These are phyloP conservation scores for Platycheirus albimanus DNA, from an alignment of 2,888 invertebrate species.

Conservation along the genomic window DNA sequence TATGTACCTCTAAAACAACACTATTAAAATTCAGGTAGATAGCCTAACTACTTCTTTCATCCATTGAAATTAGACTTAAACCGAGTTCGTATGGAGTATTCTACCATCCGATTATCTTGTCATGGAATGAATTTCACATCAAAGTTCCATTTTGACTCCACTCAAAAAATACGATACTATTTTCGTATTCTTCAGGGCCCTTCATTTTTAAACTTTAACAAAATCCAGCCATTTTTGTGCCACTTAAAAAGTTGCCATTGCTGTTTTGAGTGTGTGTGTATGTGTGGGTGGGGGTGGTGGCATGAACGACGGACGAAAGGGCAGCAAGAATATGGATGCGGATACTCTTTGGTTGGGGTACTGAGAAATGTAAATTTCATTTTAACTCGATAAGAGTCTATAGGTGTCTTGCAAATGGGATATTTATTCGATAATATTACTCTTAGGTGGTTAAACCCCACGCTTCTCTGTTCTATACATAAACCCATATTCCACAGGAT, in stretches of 20 bases:
- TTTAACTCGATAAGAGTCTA: conserved; percentile 74
- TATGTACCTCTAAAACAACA: too few species aligned
- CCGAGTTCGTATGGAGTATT: too few species aligned
- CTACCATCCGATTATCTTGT: too few species aligned
- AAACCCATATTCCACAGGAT: conserved; percentile 68
- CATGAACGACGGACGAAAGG: conserved; percentile 43
- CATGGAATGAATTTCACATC: too few species aligned
- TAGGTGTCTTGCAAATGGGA: conserved; percentile 73
- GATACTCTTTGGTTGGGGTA: conserved; percentile 57
- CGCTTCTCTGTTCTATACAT: conserved; percentile 36
- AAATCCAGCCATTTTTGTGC: neutral
- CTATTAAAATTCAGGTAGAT: too few species aligned
- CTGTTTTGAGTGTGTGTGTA: neutral
- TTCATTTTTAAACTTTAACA: too few species aligned
- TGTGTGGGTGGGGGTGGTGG: conserved; percentile 4
- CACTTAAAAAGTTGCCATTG: conserved; percentile 27
- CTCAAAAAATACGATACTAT: too few species aligned
- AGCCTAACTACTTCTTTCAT: too few species aligned
- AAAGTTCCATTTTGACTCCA: too few species aligned
- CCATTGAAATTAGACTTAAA: too few species aligned
- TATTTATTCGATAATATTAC: conserved; percentile 74
- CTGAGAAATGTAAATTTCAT: conserved; percentile 73
- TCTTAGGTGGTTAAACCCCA: conserved; percentile 63
- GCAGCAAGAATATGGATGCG: conserved; percentile 58
- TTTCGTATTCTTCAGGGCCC: too few species aligned